Evolutionary conservation across 2,888 invertebrate species (phyloP), one percentile per base, ranked within the genome.

Genomic region (Orchesellides sinensis): DNA sequence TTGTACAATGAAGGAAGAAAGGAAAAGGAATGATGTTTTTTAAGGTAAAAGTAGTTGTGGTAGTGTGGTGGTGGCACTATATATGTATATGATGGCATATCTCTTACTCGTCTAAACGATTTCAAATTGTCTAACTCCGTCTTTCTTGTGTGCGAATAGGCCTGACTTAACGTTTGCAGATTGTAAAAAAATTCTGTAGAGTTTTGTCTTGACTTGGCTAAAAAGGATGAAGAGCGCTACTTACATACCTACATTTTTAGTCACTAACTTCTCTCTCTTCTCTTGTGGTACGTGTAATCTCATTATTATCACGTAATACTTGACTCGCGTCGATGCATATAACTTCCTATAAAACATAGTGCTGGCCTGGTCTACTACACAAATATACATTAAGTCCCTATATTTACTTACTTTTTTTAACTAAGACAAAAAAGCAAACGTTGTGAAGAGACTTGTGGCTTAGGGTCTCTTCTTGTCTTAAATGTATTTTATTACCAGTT

Each of bases 221-320:
- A 40, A 40, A n/a, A 40, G 40, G 52, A 10, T 52, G 52, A 40
- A 40, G 40, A 40, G 40, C 10, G 10, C 40, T 40, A 40, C 32
- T 32, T 5, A 40, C 40, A 40, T 40, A 40, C 40, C 32, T 32
- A 10, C 32, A 32, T 32, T 10, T 5, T 32, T 35, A 10, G 6
- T 35, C 6, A 35, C 6, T 6, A 35, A 35, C 32, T 40, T 40
- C 10, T 40, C 10, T 40, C 40, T 19, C 21, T 52, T 52, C 52
- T 52, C 19, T n/a, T 19, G 4, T 17, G n/a, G 32, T 56, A 56
- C 19, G 29, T 68, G 65, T 65, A 21, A 65, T 65, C 65, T 69
- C 61, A 32, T 61, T 59, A 54, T 40, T 54, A 72, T 59, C 70
- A 63, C 61, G 73, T 73, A 73, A 65, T 74, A 74, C 65, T 21